These are phyloP conservation scores for Aphelenchoides avenae DNA, from an alignment of 1,140 invertebrate species.

Conservation along the genomic window DNA sequence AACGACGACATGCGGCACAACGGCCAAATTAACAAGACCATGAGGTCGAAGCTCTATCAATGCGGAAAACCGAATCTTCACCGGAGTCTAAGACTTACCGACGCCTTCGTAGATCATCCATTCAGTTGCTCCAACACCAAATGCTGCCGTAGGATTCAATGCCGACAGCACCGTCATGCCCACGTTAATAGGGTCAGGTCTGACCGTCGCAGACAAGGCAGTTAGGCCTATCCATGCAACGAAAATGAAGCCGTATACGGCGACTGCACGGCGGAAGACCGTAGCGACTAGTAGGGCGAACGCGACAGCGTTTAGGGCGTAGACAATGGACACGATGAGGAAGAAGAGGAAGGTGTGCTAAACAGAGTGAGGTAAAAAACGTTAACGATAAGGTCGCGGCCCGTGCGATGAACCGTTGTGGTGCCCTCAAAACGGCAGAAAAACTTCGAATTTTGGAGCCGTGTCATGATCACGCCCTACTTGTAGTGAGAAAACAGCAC, in stretches of 20 bases:
- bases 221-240: neutral
- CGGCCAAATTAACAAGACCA: too few relatives aligned
- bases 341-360: slow-evolving; percentile 1
- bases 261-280: neutral
- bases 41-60: too few relatives aligned
- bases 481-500: too few relatives aligned
- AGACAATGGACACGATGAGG: neutral
- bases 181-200: neutral
- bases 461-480: too few relatives aligned
- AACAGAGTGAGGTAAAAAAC: too few relatives aligned
- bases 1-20: too few relatives aligned
- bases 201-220: neutral
- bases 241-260: neutral
- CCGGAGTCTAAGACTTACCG: too few relatives aligned
- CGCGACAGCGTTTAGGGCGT: neutral
- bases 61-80: too few relatives aligned
- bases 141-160: neutral
- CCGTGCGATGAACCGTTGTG: too few relatives aligned
- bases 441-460: too few relatives aligned
- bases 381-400: too few relatives aligned
- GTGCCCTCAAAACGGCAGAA: too few relatives aligned
- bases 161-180: neutral
- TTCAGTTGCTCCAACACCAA: neutral
- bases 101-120: neutral
- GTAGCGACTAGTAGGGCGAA: neutral